Evolutionary conservation across 2,797 vertebrate species (phyloP).

Genomic region (Ispidina lecontei): DNA sequence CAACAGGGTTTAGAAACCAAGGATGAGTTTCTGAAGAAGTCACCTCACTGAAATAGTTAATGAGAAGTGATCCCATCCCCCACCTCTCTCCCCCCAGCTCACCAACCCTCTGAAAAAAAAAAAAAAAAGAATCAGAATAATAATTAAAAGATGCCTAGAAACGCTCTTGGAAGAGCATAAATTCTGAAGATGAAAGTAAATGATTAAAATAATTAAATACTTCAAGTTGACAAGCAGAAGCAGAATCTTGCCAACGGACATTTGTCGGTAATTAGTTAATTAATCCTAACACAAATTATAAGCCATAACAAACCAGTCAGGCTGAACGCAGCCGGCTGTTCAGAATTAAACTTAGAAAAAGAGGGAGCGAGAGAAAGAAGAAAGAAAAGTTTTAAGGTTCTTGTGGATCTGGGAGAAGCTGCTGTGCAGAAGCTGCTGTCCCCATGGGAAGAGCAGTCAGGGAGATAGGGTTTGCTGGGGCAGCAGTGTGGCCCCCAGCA

Average conservation of each 20-base stretch:
- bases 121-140: conserved; percentile 81
- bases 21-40: not conserved
- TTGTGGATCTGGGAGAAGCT: not conserved
- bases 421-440: no score
- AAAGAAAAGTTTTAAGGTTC: conserved; percentile 50
- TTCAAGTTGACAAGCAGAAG: conserved; percentile 98
- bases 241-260: conserved; percentile 98
- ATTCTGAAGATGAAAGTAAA: conserved; percentile 99
- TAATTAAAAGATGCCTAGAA: conserved; percentile 99
- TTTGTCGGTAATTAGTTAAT: conserved; percentile 99
- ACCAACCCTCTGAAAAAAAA: conserved; percentile 71
- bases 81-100: not conserved
- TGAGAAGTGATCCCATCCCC: conserved; percentile 53
- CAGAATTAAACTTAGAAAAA: conserved; percentile 84
- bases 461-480: no score
- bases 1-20: not conserved
- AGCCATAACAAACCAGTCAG: conserved; percentile 99
- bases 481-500: no score
- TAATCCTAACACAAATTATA: conserved; percentile 99
- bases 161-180: conserved; percentile 95
- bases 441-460: no score
- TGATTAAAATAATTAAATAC: conserved; percentile 99
- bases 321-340: conserved; percentile 95
- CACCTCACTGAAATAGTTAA: conserved; percentile 67
- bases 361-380: conserved; percentile 24